phyloP scores from a whole-genome alignment of 2,113 vertebrate species.

The Seriola aureovittata region DNA sequence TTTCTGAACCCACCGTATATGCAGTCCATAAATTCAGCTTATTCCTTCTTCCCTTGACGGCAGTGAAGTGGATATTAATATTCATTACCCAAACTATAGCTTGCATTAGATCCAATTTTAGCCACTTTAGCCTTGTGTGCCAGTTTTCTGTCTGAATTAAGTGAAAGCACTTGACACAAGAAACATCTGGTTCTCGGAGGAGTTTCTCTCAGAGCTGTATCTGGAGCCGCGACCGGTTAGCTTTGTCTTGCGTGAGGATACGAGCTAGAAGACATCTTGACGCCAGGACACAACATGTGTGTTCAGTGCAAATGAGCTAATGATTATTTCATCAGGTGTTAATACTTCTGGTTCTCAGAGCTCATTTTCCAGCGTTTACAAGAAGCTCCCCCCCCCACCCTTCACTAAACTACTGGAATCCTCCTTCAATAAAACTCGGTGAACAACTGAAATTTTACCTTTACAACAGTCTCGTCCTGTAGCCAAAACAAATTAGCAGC shows the following conservation, averaged over 20 bases:
- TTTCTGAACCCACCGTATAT: not conserved
- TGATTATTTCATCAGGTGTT: slow-evolving; percentile 14
- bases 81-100: slow-evolving; percentile 72
- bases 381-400: not conserved
- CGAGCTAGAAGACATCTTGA: not conserved
- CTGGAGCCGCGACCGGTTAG: slow-evolving; percentile 24
- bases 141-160: slow-evolving; percentile 73
- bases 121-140: slow-evolving; percentile 50
- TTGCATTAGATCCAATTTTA: slow-evolving; percentile 66
- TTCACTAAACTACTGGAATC: not conserved
- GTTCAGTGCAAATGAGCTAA: slow-evolving; percentile 1
- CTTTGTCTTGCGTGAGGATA: slow-evolving; percentile 11
- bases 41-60: slow-evolving; percentile 52
- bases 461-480: not conserved
- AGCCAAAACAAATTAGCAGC: not conserved
- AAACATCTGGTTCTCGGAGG: slow-evolving; percentile 63
- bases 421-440: not conserved
- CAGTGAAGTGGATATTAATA: slow-evolving; percentile 75
- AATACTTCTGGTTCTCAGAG: slow-evolving; percentile 10
- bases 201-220: slow-evolving; percentile 41
- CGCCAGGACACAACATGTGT: not conserved
- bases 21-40: slow-evolving; percentile 46
- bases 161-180: slow-evolving; percentile 73
- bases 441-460: not conserved
- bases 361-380: slow-evolving; percentile 21